Conservation (phyloP, 2,797 vertebrate species). For the Antennarius maculatus region DNA sequence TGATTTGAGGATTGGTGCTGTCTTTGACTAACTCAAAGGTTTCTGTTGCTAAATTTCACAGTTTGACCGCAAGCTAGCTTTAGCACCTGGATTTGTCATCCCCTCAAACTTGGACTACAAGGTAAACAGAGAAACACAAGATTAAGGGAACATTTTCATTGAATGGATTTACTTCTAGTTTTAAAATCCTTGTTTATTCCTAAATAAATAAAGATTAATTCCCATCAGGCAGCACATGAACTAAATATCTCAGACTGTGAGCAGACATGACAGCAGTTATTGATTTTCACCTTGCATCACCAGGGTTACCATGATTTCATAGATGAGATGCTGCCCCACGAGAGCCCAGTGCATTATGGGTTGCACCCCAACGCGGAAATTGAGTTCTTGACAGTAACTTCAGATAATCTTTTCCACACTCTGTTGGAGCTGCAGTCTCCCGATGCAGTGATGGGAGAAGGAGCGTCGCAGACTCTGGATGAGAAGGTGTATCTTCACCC, state of each 20-base stretch:
- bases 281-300: conserved; percentile 2
- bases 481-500: conserved; percentile 76
- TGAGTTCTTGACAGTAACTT: conserved; percentile 84
- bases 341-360: conserved; percentile 83
- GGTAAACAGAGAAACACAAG: conserved; percentile 44
- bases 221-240: too few relatives aligned
- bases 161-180: not conserved
- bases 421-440: conserved; percentile 87
- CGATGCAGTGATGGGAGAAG: conserved; percentile 79
- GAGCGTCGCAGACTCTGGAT: conserved; percentile 80
- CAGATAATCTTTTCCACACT: conserved; percentile 82
- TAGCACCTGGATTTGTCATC: conserved; percentile 81
- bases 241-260: not conserved
- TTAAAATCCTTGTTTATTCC: not conserved
- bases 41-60: conserved; percentile 35
- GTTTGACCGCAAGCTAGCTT: conserved; percentile 83
- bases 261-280: not conserved
- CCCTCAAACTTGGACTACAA: conserved; percentile 84
- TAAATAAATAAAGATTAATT: not conserved
- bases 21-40: not conserved
- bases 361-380: conserved; percentile 84
- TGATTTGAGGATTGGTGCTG: not conserved
- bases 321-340: conserved; percentile 82
- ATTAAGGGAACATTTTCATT: not conserved
- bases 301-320: conserved; percentile 83